phyloP scores from a whole-genome alignment of 2,113 vertebrate genomes.

The Alces alces region DNA sequence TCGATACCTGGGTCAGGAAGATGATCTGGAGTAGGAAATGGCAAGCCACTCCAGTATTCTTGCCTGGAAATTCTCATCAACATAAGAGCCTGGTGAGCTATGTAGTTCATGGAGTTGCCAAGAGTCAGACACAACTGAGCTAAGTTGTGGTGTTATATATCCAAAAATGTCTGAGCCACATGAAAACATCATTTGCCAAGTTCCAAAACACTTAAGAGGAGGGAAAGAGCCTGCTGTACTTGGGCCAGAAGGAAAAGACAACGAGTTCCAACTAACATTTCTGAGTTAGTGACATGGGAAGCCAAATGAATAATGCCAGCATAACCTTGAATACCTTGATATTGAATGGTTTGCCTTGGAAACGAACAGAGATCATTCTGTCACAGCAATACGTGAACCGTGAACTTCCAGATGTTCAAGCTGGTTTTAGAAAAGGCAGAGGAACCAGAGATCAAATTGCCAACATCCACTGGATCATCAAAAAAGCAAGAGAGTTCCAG shows the following conservation, averaged over 20 bases:
- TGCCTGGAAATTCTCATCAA: not conserved
- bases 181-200: not conserved
- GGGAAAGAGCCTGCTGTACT: not conserved
- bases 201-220: not conserved
- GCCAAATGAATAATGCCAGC: not conserved
- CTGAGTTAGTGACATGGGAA: not conserved
- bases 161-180: not conserved
- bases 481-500: not conserved
- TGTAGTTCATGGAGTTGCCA: not conserved
- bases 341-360: not conserved
- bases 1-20: not conserved
- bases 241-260: not conserved
- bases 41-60: not conserved
- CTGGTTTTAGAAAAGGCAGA: not conserved
- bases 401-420: not conserved
- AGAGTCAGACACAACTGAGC: not conserved
- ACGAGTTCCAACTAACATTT: not conserved
- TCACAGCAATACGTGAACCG: not conserved
- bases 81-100: not conserved
- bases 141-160: not conserved
- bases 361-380: not conserved
- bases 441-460: not conserved
- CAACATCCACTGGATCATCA: not conserved
- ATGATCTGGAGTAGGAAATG: not conserved
- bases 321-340: not conserved